Evolutionary conservation across 2,888 invertebrate genomes (phyloP), one percentile per base, ranked within the genome.

Genomic region (Parasteatoda lunata): DNA sequence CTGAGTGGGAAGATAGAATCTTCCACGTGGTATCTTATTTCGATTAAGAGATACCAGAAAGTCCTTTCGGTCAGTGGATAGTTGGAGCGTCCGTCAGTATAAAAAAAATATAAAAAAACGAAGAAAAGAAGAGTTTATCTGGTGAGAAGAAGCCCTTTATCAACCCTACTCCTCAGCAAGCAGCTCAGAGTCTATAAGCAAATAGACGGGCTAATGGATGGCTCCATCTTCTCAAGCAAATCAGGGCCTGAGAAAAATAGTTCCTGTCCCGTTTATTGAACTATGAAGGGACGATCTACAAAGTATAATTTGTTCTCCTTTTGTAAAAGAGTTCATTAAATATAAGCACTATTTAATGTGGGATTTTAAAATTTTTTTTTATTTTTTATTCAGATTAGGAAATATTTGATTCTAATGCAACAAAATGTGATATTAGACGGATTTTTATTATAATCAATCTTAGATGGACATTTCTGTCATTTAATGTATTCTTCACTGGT

Each of bases 171-270:
- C 66, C 69, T 76, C 49, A 69, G 80, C 72, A 82, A 68, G 69
- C 75, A 75, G 6, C 52, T 52, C 73, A 52, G 65, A 72, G 70
- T 79, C 80, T 80, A 73, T 73, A 66, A 73, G 80, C 73, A 80
- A 80, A 80, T 73, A 80, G 80, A 73, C 80, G 13, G n/a, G n/a
- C 80, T 80, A 80, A 80, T 80, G 80, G 80, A 80, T 73, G 80
- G 73, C 47, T 47, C 65, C 47, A 71, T 65, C 49, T 80, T 52
- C 66, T 72, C 80, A 80, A 72, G 80, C 72, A 80, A 80, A 73
- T 80, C 80, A 73, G 52, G 54, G 73, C 9, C 48, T 73, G 45
- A 45, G 66, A 66, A 73, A 73, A 80, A 73, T 73, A 68, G 65
- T 65, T 59, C 54, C 68, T 78, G 78, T 54, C 78, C 47, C 69